Evolutionary conservation across 2,797 vertebrate species (phyloP), one percentile per base, ranked within the genome.

Genomic region (Poeciliopsis turneri): DNA sequence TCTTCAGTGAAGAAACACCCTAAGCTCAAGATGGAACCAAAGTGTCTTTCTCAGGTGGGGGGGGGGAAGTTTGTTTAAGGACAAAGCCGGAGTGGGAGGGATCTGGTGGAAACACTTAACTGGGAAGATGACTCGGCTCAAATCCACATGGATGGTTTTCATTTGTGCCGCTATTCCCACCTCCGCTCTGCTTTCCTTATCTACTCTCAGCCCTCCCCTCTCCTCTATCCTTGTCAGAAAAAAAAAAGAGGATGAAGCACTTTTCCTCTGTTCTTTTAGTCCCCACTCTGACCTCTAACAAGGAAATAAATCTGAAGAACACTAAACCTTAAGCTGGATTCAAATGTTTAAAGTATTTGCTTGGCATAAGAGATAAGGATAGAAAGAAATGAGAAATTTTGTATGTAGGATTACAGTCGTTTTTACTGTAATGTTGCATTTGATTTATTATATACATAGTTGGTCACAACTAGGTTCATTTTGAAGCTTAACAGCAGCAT

Each of bases 1-100:
- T 95, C 94, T 95, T 95, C 94, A 95, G 85, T 94, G 94, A 95
- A 95, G 94, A 95, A 95, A 88, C 76, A 78, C 76, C 82, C 85
- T 85, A 59, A 53, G 59, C 84, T 84, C 81, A 79, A 88, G 59
- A 89, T 88, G 87, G 92, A 95, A 93, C 93, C 92, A 94, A 94
- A 94, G 92, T 92, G 59, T 91, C 91, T 91, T 90, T 91, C 78
- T 91, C 78, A 66, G 86, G 90, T 1, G 30, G 30, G 30, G 89
- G 89, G 82, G 90, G 89, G 86, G 83, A 76, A 82, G 88, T 92
- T 49, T 78, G 79, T 78, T 49, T 78, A 13, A 87, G 91, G 83
- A 90, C 85, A 87, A 82, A 87, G 74, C 61, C 78, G 82, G 77
- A 78, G 78, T 41, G 80, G 46, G 72, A 78, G 78, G 78, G 81